phyloP scores from a whole-genome alignment of 2,888 invertebrate species.

The Scelioninae gen. 2 region DNA sequence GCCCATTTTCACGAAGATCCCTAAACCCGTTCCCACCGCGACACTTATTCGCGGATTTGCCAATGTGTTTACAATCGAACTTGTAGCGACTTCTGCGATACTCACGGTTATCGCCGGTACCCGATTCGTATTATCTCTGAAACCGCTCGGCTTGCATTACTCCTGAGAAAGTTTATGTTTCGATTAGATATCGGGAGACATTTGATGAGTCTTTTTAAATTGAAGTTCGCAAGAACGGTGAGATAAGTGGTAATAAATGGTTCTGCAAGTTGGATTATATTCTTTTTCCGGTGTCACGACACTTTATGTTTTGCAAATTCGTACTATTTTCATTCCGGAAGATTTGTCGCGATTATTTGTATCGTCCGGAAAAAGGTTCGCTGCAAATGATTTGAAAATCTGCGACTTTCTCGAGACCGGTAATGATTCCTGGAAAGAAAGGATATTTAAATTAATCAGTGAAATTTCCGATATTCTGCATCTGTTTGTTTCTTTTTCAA shows the following conservation, averaged over 20 bases:
- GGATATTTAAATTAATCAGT: conserved; percentile 12
- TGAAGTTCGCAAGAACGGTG: conserved; percentile 24
- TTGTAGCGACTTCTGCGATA: conserved; percentile 36
- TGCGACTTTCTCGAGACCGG: conserved; percentile 14
- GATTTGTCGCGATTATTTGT: not conserved
- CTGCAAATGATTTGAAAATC: conserved; percentile 16
- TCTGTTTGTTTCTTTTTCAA: no score
- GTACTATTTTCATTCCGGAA: no score
- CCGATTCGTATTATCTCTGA: conserved; percentile 51
- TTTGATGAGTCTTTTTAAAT: conserved; percentile 49
- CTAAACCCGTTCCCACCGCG: no score
- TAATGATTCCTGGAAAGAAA: conserved; percentile 31
- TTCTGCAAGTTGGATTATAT: not conserved
- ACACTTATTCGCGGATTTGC: conserved; percentile 12
- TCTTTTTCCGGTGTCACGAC: not conserved
- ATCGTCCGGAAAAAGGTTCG: conserved; percentile 1
- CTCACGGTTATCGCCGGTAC: conserved; percentile 50
- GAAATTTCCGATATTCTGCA: conserved; percentile 2
- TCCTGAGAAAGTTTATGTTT: conserved; percentile 57
- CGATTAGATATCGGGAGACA: conserved; percentile 47
- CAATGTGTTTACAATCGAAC: conserved; percentile 36
- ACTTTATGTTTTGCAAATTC: no score
- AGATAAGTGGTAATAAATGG: conserved; percentile 23
- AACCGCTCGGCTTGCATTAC: conserved; percentile 43
- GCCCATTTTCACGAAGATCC: no score